Percentiles rank a stretch among this genome's conserved stretches.
phyloP scores from a whole-genome alignment of 2,797 vertebrate species.

The Gambusia yucatana region DNA sequence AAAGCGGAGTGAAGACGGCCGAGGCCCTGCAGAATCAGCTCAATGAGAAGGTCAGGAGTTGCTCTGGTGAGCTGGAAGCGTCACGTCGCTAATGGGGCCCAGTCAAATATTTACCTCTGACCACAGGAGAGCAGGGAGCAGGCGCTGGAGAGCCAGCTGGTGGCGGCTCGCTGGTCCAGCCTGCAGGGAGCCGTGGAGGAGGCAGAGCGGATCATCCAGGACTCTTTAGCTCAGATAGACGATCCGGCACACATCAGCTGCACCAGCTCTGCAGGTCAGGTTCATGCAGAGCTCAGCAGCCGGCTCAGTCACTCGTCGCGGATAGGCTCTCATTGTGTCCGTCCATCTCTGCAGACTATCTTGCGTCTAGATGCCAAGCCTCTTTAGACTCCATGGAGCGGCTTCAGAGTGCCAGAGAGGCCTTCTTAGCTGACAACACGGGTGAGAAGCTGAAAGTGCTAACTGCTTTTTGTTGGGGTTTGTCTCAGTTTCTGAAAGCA shows the following conservation, averaged over 20 bases:
- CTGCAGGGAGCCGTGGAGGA: slow-evolving; percentile 81
- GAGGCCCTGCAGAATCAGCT: slow-evolving; percentile 80
- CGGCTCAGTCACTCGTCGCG: not conserved
- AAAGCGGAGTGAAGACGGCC: slow-evolving; percentile 70
- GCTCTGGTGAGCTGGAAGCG: slow-evolving; percentile 1
- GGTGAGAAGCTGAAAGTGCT: slow-evolving; percentile 74
- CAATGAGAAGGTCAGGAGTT: slow-evolving; percentile 81
- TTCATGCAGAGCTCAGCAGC: not conserved
- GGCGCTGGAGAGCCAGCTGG: slow-evolving; percentile 76
- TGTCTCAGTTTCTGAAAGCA: not conserved
- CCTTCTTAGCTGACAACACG: slow-evolving; percentile 77
- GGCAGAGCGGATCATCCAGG: slow-evolving; percentile 85
- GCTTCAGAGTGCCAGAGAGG: slow-evolving; percentile 77
- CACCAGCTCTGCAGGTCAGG: slow-evolving; percentile 88
- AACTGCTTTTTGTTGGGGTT: not conserved
- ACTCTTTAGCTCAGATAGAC: slow-evolving; percentile 86
- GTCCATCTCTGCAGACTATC: slow-evolving; percentile 85
- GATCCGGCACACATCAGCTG: slow-evolving; percentile 90
- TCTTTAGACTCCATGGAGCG: slow-evolving; percentile 83
- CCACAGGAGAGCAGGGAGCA: slow-evolving; percentile 82
- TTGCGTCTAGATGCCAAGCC: slow-evolving; percentile 86
- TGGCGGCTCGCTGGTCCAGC: slow-evolving; percentile 79
- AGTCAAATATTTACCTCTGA: slow-evolving; percentile 6
- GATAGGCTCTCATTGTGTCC: not conserved
- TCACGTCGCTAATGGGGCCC: not conserved